phyloP scores from a whole-genome alignment of 2,113 vertebrate species.

The Paradoxurus hermaphroditus region DNA sequence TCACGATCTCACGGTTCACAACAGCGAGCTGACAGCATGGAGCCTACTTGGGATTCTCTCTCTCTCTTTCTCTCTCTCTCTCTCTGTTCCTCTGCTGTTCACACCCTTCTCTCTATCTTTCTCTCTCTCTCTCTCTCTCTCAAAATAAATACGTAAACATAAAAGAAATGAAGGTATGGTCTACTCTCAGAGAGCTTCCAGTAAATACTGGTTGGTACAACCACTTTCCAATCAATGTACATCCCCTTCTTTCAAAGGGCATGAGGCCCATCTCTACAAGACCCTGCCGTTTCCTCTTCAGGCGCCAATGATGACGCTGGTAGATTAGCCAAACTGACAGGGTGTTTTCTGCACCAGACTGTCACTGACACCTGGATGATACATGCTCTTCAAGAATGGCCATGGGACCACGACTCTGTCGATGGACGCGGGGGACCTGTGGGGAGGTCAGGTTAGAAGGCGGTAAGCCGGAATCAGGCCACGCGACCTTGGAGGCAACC shows the following conservation, averaged over 20 bases:
- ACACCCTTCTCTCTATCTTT: too few relatives aligned
- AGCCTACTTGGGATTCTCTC: too few relatives aligned
- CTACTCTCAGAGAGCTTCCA: not conserved
- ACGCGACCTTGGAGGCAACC: not conserved
- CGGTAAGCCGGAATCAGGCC: not conserved
- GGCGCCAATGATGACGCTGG: not conserved
- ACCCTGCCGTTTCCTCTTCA: not conserved
- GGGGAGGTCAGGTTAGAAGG: not conserved
- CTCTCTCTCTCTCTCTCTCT: too few relatives aligned
- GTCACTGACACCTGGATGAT: not conserved
- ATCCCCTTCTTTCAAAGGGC: not conserved
- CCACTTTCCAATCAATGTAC: not conserved
- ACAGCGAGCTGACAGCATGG: too few relatives aligned
- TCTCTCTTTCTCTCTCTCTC: too few relatives aligned
- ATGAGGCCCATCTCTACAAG: not conserved
- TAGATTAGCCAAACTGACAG: not conserved
- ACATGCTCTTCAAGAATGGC: not conserved
- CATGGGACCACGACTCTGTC: not conserved
- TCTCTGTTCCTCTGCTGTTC: too few relatives aligned
- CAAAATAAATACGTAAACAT: too few relatives aligned
- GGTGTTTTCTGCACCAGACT: not conserved
- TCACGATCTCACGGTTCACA: too few relatives aligned
- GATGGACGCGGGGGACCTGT: not conserved
- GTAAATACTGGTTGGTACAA: not conserved
- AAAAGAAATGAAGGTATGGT: not conserved